A percentile compares a stretch with the other conserved stretches of the same genome.
Conservation (phyloP, 1,140 invertebrate species). For the Lepidurus apus region DNA sequence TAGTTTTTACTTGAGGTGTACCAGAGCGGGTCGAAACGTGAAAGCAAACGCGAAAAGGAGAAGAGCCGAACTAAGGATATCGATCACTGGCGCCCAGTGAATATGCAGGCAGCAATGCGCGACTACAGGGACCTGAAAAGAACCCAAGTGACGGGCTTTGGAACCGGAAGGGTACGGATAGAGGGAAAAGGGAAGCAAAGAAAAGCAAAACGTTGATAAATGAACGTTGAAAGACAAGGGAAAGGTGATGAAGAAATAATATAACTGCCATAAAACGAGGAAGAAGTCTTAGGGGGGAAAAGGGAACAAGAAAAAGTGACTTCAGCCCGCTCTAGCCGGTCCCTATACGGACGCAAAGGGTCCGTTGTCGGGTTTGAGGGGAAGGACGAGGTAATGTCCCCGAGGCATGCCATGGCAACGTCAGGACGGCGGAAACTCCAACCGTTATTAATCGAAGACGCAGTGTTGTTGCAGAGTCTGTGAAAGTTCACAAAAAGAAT, state of each 20-base stretch:
- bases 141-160: neutral
- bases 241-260: neutral
- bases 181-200: constrained; percentile 7
- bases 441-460: neutral
- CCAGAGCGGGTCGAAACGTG: neutral
- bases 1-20: neutral
- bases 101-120: constrained; percentile 5
- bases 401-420: constrained; percentile 20
- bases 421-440: constrained; percentile 16
- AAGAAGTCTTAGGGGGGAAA: neutral
- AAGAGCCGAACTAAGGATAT: neutral
- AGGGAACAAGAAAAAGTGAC: constrained; percentile 23
- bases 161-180: neutral
- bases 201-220: constrained; percentile 5
- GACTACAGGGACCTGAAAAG: neutral
- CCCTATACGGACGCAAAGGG: neutral
- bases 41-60: neutral
- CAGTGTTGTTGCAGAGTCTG: neutral
- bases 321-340: constrained; percentile 10
- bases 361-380: neutral
- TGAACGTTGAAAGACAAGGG: constrained; percentile 13
- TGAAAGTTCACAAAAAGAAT: neutral
- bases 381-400: neutral
- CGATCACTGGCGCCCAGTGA: constrained; percentile 4
- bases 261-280: neutral